Conservation (phyloP, 2,888 invertebrate genomes). For the Aquatica leii region DNA sequence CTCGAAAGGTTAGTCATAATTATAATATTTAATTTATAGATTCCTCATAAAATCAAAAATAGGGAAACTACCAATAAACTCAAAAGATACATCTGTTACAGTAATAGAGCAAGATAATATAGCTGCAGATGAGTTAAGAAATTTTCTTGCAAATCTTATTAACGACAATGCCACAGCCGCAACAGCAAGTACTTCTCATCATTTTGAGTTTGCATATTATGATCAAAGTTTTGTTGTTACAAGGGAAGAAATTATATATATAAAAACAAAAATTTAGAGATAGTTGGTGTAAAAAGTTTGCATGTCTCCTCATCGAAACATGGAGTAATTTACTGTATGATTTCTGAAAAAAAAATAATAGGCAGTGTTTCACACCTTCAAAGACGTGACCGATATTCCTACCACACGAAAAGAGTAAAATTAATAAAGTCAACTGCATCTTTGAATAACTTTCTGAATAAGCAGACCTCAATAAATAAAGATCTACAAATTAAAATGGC, state of each 20-base stretch:
- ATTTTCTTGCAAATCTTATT: not conserved
- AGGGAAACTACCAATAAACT: not conserved
- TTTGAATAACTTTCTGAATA: not conserved
- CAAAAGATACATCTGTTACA: not conserved
- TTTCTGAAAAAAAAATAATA: not conserved
- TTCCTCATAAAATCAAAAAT: not conserved
- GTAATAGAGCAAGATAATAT: not conserved
- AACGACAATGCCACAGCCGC: no score
- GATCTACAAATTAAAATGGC: not conserved
- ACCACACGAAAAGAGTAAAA: not conserved
- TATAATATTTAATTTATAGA: no score
- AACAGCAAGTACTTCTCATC: no score
- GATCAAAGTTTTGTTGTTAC: no score
- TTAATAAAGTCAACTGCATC: conserved; percentile 3
- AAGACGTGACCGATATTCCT: not conserved
- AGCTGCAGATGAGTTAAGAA: not conserved
- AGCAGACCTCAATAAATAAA: conserved; percentile 1
- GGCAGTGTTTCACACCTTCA: not conserved
- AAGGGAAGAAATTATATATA: no score
- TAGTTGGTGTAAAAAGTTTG: conserved; percentile 3
- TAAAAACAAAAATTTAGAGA: no score
- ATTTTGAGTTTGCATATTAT: no score
- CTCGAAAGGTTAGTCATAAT: no score
- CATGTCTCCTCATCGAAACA: conserved; percentile 3
- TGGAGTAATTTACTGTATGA: conserved; percentile 1